These are phyloP conservation scores for Bombus picipes DNA, from an alignment of 1,140 invertebrate species.

Conservation along the genomic window DNA sequence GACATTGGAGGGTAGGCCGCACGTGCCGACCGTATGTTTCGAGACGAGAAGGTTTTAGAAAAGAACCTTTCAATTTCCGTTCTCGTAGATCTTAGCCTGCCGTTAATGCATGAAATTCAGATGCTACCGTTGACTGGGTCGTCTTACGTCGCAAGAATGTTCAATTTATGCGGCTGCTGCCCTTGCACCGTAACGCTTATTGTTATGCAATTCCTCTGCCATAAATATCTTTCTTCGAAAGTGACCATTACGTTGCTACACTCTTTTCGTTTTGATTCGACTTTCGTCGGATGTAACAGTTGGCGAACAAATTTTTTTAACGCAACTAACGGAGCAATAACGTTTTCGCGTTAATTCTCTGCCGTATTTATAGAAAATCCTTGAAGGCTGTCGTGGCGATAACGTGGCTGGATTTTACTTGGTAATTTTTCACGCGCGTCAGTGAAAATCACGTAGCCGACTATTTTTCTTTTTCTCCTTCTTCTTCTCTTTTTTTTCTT, in stretches of 20 bases:
- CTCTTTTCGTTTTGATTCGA: neutral
- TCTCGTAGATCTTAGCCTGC: conserved; percentile 16
- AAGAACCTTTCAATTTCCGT: conserved; percentile 68
- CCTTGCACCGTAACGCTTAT: neutral
- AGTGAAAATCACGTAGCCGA: conserved; percentile 50
- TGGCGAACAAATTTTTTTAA: neutral
- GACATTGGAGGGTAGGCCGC: conserved; percentile 58
- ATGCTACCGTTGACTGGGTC: neutral
- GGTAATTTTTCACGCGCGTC: conserved; percentile 66
- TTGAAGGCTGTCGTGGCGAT: conserved; percentile 30
- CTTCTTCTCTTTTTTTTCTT: neutral
- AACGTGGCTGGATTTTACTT: conserved; percentile 50
- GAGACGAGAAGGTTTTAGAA: conserved; percentile 43
- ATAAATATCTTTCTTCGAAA: neutral
- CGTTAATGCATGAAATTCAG: neutral
- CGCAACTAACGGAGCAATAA: neutral
- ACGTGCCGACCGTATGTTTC: conserved; percentile 79
- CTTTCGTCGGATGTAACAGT: neutral
- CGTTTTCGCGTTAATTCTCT: conserved; percentile 8
- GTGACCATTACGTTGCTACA: neutral
- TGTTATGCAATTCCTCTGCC: neutral
- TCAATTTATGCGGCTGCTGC: neutral
- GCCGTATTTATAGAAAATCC: conserved; percentile 38
- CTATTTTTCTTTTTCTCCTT: conserved; percentile 33
- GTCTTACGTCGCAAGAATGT: neutral